A percentile compares a stretch with the other conserved stretches of the same genome.
phyloP scores from a whole-genome alignment of 2,113 vertebrate genomes.

The Ptilonorhynchus violaceus region DNA sequence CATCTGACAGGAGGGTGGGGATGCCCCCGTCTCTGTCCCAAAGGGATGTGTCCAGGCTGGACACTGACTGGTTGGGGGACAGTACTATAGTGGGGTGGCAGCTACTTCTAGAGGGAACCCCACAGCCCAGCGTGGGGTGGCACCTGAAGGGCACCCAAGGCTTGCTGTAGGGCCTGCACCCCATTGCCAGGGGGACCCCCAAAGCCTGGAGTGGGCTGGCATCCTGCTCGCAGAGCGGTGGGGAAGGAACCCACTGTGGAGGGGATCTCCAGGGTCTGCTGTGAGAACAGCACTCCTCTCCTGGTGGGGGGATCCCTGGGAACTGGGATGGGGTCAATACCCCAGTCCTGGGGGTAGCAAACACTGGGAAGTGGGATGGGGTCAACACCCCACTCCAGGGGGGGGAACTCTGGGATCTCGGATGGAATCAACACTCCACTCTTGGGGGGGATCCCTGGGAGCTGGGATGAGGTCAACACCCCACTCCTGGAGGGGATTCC shows the following conservation, averaged over 20 bases:
- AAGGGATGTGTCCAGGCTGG: background rate
- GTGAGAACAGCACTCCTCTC: background rate
- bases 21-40: too few species aligned
- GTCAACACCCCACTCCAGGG: background rate
- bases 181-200: background rate
- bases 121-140: background rate
- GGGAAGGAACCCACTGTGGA: background rate
- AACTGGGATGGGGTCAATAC: background rate
- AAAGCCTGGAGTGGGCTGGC: background rate
- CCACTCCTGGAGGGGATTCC: background rate
- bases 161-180: background rate
- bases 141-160: background rate
- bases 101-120: background rate
- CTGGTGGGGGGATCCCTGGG: background rate
- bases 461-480: background rate
- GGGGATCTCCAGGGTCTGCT: background rate
- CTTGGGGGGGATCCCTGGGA: accelerated
- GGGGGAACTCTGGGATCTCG: background rate
- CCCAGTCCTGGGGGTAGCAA: too few species aligned
- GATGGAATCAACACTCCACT: background rate
- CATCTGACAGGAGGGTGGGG: background rate
- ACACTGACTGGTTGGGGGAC: accelerated
- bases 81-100: background rate
- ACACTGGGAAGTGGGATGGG: background rate
- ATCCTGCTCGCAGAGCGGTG: background rate